phyloP scores from a whole-genome alignment of 2,113 vertebrate genomes.

The Micronycteris hirsuta region DNA sequence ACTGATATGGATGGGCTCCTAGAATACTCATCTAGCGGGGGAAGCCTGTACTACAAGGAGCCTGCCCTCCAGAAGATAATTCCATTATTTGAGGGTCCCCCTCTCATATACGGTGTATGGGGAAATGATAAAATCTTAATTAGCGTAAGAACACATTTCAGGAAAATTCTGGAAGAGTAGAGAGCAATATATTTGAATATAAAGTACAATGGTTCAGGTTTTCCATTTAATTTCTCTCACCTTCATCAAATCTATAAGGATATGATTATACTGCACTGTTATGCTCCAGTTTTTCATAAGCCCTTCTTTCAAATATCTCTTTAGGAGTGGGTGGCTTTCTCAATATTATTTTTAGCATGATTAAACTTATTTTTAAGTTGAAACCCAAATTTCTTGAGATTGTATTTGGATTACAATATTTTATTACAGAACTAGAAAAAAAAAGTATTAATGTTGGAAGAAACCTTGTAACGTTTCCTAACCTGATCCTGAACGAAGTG shows the following conservation, averaged over 20 bases:
- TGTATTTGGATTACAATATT: conserved; percentile 20
- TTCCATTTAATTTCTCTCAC: conserved; percentile 26
- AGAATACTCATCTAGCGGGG: too few relatives aligned
- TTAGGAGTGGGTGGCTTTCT: background rate
- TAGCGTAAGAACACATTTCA: background rate
- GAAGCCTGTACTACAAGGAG: too few relatives aligned
- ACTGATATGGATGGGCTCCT: too few relatives aligned
- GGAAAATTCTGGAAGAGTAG: background rate
- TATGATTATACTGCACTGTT: background rate
- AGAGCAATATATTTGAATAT: background rate
- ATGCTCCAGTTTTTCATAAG: background rate
- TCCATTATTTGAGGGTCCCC: too few relatives aligned
- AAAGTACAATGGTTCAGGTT: background rate
- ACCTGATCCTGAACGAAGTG: background rate
- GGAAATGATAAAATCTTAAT: background rate
- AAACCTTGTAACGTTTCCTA: background rate
- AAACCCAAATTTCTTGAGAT: background rate
- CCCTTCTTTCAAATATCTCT: background rate
- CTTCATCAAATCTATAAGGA: conserved; percentile 31
- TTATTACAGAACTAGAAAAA: conserved; percentile 20
- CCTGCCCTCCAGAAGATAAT: too few relatives aligned
- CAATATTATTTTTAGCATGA: background rate
- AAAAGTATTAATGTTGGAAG: background rate
- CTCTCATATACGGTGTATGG: background rate
- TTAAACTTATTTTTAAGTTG: conserved; percentile 15